Evolutionary conservation across 1,140 invertebrate species (phyloP).

Genomic region (Aradophagus sp.): DNA sequence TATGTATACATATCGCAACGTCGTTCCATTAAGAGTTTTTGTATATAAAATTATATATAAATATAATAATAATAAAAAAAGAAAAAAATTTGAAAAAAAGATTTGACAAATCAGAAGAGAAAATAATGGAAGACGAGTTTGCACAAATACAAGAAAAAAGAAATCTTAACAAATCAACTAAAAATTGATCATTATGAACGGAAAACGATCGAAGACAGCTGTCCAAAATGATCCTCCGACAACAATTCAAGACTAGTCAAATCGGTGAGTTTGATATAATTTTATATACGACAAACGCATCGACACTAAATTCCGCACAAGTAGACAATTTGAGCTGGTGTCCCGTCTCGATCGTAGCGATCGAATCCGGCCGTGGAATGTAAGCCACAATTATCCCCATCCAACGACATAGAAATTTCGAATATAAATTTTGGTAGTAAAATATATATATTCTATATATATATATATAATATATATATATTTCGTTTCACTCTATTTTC

Average conservation of each 20-base stretch:
- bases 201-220: constrained; percentile 1
- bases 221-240: constrained; percentile 24
- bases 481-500: constrained; percentile 45
- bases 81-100: too few relatives aligned
- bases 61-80: too few relatives aligned
- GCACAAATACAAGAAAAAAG: constrained; percentile 20
- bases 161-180: constrained; percentile 7
- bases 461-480: constrained; percentile 51
- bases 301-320: constrained; percentile 56
- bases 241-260: constrained; percentile 42
- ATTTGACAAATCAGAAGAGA: constrained; percentile 24
- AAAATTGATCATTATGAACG: constrained; percentile 1
- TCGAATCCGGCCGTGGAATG: constrained; percentile 69
- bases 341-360: constrained; percentile 47
- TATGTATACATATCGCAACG: constrained; percentile 19
- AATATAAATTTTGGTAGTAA: constrained; percentile 75
- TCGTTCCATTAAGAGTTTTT: constrained; percentile 24
- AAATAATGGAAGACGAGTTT: constrained; percentile 39
- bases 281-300: constrained; percentile 44
- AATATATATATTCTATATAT: constrained; percentile 67
- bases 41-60: constrained; percentile 39
- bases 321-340: constrained; percentile 60
- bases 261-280: constrained; percentile 39
- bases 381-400: constrained; percentile 69
- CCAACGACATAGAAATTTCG: constrained; percentile 73